Evolutionary conservation across 2,888 invertebrate genomes (phyloP).

Genomic region (Hydriomena furcata): DNA sequence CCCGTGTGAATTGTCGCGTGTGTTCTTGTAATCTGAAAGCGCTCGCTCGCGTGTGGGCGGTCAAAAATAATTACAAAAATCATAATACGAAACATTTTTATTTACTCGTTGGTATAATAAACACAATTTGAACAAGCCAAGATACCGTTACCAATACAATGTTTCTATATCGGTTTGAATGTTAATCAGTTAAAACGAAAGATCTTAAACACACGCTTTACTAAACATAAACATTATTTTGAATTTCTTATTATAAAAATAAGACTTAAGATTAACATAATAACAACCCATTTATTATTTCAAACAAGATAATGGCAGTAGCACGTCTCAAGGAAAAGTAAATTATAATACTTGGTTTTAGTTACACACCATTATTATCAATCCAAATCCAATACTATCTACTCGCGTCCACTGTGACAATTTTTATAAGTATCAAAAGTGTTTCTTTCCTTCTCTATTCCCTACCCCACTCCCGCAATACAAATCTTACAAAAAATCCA

Average conservation of each 20-base stretch:
- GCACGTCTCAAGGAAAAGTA: conserved; percentile 20
- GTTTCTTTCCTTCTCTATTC: conserved; percentile 44
- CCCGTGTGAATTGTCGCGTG: conserved; percentile 64
- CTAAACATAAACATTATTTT: conserved; percentile 68
- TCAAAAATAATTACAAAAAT: conserved; percentile 84
- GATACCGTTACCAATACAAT: conserved; percentile 65
- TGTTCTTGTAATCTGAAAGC: conserved; percentile 75
- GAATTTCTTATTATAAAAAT: conserved; percentile 70
- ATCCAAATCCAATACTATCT: conserved; percentile 18
- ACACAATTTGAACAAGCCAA: conserved; percentile 82
- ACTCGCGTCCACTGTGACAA: conserved; percentile 39
- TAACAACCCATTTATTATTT: conserved; percentile 72
- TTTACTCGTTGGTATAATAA: conserved; percentile 81
- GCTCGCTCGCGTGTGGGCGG: conserved; percentile 61
- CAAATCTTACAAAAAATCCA: conserved; percentile 53
- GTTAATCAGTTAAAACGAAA: conserved; percentile 72
- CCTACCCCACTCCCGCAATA: conserved; percentile 45
- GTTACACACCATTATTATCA: conserved; percentile 22
- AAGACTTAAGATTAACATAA: conserved; percentile 76
- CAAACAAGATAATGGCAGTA: conserved; percentile 56
- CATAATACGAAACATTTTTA: conserved; percentile 81
- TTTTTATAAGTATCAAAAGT: conserved; percentile 54
- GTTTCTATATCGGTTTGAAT: conserved; percentile 68
- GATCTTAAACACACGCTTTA: conserved; percentile 70
- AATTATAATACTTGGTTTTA: conserved; percentile 31